Conservation (phyloP, 1,140 invertebrate genomes). For the Trissolcus basalis region DNA sequence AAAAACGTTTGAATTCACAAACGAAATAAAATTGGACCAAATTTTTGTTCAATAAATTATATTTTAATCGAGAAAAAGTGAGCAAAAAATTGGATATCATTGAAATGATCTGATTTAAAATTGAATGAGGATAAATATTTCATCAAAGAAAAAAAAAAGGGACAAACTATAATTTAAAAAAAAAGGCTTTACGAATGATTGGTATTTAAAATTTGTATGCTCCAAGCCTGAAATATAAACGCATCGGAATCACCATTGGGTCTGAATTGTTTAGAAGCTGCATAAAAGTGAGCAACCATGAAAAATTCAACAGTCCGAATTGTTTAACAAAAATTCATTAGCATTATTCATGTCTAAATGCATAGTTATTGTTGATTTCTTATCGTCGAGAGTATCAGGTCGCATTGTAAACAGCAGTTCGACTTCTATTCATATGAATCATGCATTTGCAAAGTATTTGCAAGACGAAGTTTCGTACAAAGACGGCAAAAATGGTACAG, state of each 20-base stretch:
- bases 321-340: slow-evolving; percentile 36
- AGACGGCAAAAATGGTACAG: slow-evolving; percentile 31
- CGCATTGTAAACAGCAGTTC: slow-evolving; percentile 26
- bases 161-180: no score
- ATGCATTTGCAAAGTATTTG: slow-evolving; percentile 45
- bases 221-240: no score
- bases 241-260: no score
- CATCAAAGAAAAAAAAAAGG: background rate
- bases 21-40: no score
- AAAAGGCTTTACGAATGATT: no score
- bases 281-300: slow-evolving; percentile 6
- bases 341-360: slow-evolving; percentile 23
- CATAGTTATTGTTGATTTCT: slow-evolving; percentile 34
- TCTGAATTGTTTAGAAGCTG: background rate
- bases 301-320: slow-evolving; percentile 3
- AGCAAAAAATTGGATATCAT: no score
- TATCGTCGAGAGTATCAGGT: slow-evolving; percentile 8
- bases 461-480: slow-evolving; percentile 20
- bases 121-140: background rate
- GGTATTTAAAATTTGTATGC: no score
- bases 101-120: no score
- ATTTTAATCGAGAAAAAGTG: no score
- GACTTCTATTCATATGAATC: slow-evolving; percentile 42
- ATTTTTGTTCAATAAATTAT: no score
- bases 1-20: no score